Evolutionary conservation across 2,888 invertebrate genomes (phyloP).

Genomic region (Clistopyga incitator): DNA sequence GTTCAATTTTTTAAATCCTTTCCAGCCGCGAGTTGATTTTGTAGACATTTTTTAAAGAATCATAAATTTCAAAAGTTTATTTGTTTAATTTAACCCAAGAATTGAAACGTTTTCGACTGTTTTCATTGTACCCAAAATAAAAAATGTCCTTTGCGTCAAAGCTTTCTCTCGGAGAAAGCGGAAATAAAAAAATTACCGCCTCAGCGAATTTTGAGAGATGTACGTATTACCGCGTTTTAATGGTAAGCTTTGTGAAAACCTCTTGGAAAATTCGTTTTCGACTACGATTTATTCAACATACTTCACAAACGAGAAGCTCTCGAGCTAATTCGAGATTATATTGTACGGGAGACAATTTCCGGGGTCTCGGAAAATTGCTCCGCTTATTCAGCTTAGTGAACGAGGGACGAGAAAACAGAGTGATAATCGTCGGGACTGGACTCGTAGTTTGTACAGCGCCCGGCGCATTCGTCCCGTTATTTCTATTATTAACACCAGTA

Average conservation of each 20-base stretch:
- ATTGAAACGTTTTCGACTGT: no score
- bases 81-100: no score
- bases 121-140: no score
- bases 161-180: not conserved
- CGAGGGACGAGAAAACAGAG: conserved; percentile 36
- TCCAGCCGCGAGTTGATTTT: no score
- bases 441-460: conserved; percentile 7
- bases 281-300: conserved; percentile 15
- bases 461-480: conserved; percentile 21
- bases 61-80: no score
- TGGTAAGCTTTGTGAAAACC: not conserved
- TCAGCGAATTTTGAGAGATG: not conserved
- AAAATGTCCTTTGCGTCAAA: no score
- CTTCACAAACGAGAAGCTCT: conserved; percentile 19
- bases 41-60: no score
- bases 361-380: conserved; percentile 35
- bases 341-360: conserved; percentile 23
- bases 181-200: not conserved
- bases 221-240: not conserved
- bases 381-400: conserved; percentile 28
- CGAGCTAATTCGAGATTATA: conserved; percentile 22
- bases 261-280: not conserved
- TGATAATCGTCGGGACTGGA: conserved; percentile 35
- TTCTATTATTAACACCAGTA: conserved; percentile 43
- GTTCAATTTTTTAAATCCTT: not conserved